Conservation (phyloP, 2,797 vertebrate species). For the Sebastes oblongus region DNA sequence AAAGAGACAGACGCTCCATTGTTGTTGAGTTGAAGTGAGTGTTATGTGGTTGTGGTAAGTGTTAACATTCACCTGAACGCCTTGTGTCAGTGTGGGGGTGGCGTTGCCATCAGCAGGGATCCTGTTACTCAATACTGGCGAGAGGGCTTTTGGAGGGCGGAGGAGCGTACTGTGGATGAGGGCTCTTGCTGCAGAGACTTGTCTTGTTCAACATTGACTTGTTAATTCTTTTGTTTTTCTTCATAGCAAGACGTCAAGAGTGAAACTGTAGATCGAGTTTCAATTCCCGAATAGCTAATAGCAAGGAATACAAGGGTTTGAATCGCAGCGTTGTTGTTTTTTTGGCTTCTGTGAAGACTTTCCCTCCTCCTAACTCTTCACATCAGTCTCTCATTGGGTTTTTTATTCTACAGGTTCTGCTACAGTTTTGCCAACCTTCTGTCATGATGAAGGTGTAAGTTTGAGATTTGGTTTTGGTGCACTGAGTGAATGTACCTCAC, state of each 20-base stretch:
- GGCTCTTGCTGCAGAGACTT: conserved; percentile 41
- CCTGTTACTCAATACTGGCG: conserved; percentile 25
- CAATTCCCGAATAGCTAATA: background rate
- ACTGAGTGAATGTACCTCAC: background rate
- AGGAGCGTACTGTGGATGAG: background rate
- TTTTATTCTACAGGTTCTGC: background rate
- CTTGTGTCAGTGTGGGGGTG: conserved; percentile 3
- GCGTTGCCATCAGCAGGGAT: conserved; percentile 30
- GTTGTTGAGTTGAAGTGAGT: conserved; percentile 23
- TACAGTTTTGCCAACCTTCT: conserved; percentile 8
- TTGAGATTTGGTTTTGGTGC: background rate
- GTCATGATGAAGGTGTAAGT: background rate
- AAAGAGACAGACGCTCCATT: conserved; percentile 38
- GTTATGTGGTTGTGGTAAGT: conserved; percentile 15
- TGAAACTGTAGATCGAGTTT: conserved; percentile 9
- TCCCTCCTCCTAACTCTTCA: background rate
- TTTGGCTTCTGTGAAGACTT: background rate
- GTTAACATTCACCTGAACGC: conserved; percentile 49
- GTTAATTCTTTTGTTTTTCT: background rate
- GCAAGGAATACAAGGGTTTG: background rate
- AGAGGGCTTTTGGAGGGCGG: background rate
- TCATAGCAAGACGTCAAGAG: background rate
- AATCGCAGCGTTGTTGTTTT: background rate
- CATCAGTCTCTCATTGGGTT: background rate
- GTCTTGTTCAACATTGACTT: conserved; percentile 17